Base-by-base conservation (phyloP, 2,888 invertebrate genomes). In the Drosophila monieri region DNA sequence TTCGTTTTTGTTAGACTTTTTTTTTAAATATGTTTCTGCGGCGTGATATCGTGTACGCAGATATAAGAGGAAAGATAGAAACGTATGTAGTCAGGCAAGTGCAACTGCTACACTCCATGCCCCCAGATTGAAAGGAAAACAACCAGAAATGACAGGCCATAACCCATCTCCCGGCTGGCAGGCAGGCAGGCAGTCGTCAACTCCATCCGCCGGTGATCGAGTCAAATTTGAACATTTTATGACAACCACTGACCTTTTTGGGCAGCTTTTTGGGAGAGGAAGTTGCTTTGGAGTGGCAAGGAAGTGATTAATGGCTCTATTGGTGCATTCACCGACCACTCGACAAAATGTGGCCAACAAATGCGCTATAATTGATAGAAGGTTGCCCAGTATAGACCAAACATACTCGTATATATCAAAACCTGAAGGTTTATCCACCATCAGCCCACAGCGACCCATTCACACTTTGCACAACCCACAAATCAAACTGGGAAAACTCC, bases 1-100 rank as follows among this genome's bases (percentile, higher is more conserved):
- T 35, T 35, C 2, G 2, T 35, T n/a, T 35, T 35, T 35, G 9
- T 27, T 27, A 9, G 27, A 15, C 9, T 18, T 41, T 41, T 67
- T 18, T 43, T 35, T 25, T 18, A 18, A 57, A 27, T 27, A 27
- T 27, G 9, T 39, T 51, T 57, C 30, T 43, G 30, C 73, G 56
- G 67, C 78, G 64, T 85, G 86, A 80, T 77, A 75, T 80, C 74
- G 81, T 84, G 84, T 73, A 78, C 74, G 70, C 66, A 78, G 80
- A 77, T 80, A 77, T 58, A 69, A 71, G 67, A 58, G 43, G 41
- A 32, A 14, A 61, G 74, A 76, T 74, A 72, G 53, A 65, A 41
- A 52, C 56, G 52, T 60, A 46, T 55, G 23, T 44, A 35, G 54
- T 32, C 49, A 61, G 51, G 68, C 86, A 80, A 73, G 87, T 84